phyloP scores from a whole-genome alignment of 2,888 invertebrate genomes.

The Drosophila paucipuncta region DNA sequence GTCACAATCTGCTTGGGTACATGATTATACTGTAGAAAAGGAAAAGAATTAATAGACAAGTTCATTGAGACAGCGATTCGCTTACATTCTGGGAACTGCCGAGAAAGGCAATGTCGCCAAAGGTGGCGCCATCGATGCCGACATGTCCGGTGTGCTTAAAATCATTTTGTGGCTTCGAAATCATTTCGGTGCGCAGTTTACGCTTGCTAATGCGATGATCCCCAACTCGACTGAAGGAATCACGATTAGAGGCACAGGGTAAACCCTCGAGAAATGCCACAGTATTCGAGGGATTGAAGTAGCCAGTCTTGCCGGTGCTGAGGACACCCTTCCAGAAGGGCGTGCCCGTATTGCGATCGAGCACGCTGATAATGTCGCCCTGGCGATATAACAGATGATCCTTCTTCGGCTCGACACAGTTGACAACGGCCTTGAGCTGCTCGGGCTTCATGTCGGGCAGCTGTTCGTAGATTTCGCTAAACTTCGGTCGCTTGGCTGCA shows the following conservation, averaged over 20 bases:
- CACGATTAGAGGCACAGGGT: slow-evolving; percentile 85
- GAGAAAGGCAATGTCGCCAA: slow-evolving; percentile 94
- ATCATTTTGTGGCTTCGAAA: slow-evolving; percentile 98
- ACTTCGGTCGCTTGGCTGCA: slow-evolving; percentile 94
- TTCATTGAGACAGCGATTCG: fast-evolving
- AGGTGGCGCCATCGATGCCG: slow-evolving; percentile 98
- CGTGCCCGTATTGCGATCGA: slow-evolving; percentile 92
- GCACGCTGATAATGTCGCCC: slow-evolving; percentile 96
- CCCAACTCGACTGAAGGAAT: slow-evolving; percentile 87
- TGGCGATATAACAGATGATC: slow-evolving; percentile 93
- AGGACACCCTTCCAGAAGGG: slow-evolving; percentile 96
- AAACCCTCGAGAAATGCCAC: slow-evolving; percentile 92
- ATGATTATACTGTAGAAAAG: slow-evolving; percentile 88
- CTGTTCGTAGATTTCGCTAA: slow-evolving; percentile 92
- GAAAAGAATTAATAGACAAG: not conserved
- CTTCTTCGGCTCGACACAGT: slow-evolving; percentile 86
- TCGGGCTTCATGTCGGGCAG: slow-evolving; percentile 96
- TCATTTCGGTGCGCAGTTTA: slow-evolving; percentile 95
- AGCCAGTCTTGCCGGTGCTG: slow-evolving; percentile 95
- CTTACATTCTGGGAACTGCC: slow-evolving; percentile 85
- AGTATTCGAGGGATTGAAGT: slow-evolving; percentile 95
- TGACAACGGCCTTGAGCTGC: slow-evolving; percentile 93
- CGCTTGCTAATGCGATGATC: slow-evolving; percentile 87
- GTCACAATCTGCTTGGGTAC: slow-evolving; percentile 95
- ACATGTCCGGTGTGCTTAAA: slow-evolving; percentile 98